These are phyloP conservation scores for Dendrolimus punctatus DNA, from an alignment of 1,140 invertebrate species.

Conservation along the genomic window DNA sequence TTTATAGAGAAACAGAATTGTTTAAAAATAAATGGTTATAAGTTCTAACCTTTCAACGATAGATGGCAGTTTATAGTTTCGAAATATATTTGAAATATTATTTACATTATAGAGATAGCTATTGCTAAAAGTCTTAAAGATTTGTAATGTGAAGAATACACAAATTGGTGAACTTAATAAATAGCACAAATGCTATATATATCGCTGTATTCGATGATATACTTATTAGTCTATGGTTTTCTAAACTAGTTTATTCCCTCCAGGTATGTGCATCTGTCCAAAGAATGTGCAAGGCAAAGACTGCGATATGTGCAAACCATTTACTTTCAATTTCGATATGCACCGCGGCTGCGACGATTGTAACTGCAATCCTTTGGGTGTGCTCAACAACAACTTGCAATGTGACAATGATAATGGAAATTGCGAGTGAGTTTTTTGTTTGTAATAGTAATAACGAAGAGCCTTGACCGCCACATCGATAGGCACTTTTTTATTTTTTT, in stretches of 20 bases:
- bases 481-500: not conserved
- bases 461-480: too few relatives aligned
- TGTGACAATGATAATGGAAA: constrained; percentile 91
- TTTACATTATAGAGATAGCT: too few relatives aligned
- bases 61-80: too few relatives aligned
- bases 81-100: too few relatives aligned
- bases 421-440: constrained; percentile 75
- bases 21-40: too few relatives aligned
- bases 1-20: not conserved
- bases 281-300: constrained; percentile 84
- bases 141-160: too few relatives aligned
- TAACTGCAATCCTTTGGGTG: constrained; percentile 89
- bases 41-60: too few relatives aligned
- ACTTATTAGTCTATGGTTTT: not conserved
- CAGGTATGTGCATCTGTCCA: constrained; percentile 86
- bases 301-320: constrained; percentile 90
- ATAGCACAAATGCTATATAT: too few relatives aligned
- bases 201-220: too few relatives aligned
- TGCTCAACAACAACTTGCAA: constrained; percentile 82
- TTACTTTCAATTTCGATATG: constrained; percentile 95
- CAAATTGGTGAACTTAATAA: too few relatives aligned
- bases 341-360: constrained; percentile 97
- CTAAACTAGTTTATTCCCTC: not conserved
- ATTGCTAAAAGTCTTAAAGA: too few relatives aligned
- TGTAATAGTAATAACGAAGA: too few relatives aligned